Evolutionary conservation across 2,797 vertebrate species (phyloP).

Genomic region (Myotis planiceps): DNA sequence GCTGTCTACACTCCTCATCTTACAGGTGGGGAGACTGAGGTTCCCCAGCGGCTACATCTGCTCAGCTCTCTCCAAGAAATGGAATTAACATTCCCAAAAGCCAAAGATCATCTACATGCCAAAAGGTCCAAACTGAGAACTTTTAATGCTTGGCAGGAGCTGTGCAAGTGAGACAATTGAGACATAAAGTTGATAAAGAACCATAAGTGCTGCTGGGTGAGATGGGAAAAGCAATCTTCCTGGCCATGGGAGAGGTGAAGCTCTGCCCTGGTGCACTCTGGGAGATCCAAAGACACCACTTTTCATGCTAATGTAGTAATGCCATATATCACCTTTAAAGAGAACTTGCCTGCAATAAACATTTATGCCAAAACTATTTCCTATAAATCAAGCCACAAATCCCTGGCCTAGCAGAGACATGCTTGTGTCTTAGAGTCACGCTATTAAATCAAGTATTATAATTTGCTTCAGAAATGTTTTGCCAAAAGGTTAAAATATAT

Average conservation of each 20-base stretch:
- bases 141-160: slow-evolving; percentile 21
- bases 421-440: slow-evolving; percentile 43
- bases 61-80: background rate
- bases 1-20: background rate
- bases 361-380: slow-evolving; percentile 73
- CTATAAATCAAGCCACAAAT: slow-evolving; percentile 74
- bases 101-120: slow-evolving; percentile 37
- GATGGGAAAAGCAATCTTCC: background rate
- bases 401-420: slow-evolving; percentile 34
- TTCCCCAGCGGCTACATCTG: background rate
- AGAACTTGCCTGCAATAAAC: slow-evolving; percentile 72
- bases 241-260: background rate
- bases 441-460: slow-evolving; percentile 72
- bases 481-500: slow-evolving; percentile 78
- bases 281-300: background rate
- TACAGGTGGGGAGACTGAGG: background rate
- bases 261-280: background rate
- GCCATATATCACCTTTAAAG: slow-evolving; percentile 70
- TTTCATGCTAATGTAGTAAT: slow-evolving; percentile 62
- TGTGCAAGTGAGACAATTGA: slow-evolving; percentile 29
- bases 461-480: slow-evolving; percentile 76
- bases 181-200: slow-evolving; percentile 65
- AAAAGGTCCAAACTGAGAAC: background rate
- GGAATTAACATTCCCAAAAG: background rate
- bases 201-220: background rate